These are phyloP conservation scores for Trichoplusia ni DNA, from an alignment of 1,140 invertebrate genomes.

Conservation along the genomic window DNA sequence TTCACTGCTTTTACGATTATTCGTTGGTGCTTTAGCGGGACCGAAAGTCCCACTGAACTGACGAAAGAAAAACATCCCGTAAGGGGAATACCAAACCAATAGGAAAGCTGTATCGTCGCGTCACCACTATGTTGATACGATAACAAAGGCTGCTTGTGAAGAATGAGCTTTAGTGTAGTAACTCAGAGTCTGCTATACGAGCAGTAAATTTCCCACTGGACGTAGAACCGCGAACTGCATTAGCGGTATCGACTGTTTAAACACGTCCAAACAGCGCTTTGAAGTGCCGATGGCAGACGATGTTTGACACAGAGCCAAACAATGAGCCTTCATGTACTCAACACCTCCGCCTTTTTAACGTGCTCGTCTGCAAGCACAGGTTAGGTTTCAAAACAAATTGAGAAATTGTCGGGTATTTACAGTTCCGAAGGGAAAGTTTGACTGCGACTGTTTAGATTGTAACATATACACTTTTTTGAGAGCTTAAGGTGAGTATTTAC, in stretches of 20 bases:
- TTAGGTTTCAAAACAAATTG: slow-evolving; percentile 50
- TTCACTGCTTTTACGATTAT: slow-evolving; percentile 45
- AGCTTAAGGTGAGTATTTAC: neutral
- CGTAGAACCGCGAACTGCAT: slow-evolving; percentile 35
- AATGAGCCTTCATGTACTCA: slow-evolving; percentile 62
- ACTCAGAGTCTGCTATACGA: slow-evolving; percentile 17
- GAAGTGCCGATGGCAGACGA: slow-evolving; percentile 60
- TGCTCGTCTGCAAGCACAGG: slow-evolving; percentile 50
- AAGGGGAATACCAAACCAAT: slow-evolving; percentile 1
- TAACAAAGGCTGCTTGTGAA: neutral
- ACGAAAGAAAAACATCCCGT: slow-evolving; percentile 23
- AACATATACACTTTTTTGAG: neutral
- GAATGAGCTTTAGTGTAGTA: neutral
- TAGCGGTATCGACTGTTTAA: slow-evolving; percentile 65
- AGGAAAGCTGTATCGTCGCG: neutral
- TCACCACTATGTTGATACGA: neutral
- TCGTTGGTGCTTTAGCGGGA: slow-evolving; percentile 32
- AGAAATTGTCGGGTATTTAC: slow-evolving; percentile 45
- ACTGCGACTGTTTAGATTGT: slow-evolving; percentile 18
- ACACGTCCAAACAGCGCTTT: slow-evolving; percentile 53
- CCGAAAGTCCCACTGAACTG: slow-evolving; percentile 6
- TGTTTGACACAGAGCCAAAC: slow-evolving; percentile 63
- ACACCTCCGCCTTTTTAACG: slow-evolving; percentile 68
- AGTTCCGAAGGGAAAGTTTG: slow-evolving; percentile 32
- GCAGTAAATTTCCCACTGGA: slow-evolving; percentile 29